Base-by-base conservation (phyloP, 64 coral and sea anemone genomes). In the Dendrophyllia cribrosa region DNA sequence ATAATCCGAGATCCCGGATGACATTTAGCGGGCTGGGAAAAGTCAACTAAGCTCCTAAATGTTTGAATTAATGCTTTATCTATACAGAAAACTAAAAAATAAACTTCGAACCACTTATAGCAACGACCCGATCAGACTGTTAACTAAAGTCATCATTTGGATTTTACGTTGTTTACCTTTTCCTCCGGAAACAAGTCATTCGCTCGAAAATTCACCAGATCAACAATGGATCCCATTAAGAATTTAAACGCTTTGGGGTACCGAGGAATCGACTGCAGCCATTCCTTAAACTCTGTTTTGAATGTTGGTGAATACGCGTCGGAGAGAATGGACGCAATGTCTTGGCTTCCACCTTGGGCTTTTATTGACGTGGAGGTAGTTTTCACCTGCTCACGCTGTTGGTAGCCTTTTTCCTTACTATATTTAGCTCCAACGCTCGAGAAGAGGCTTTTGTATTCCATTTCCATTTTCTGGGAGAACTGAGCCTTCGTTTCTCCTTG, bases 131-230 rank as follows among this genome's bases (percentile, higher is more conserved):
- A n/a, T n/a, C n/a, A n/a, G n/a, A n/a, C n/a, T n/a, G n/a, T n/a
- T n/a, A n/a, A n/a, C n/a, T n/a, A n/a, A 55, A 55, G 52, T 55
- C 6, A 55, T 55, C 11, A 55, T 10, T 7, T 55, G 6, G 11
- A 10, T 55, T 5, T 55, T 7, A 55, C 52, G n/a, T n/a, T 55
- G 11, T 10, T 10, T 55, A 55, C 52, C 52, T 55, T 55, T 55
- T 55, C 52, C 11, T 55, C 52, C 6, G 52, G 52, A 55, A 55
- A 55, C 52, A 55, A 55, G 52, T 92, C 90, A 23, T 49, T 61
- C 19, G 67, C 63, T n/a, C 90, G 90, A 19, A 92, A 92, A 22
- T 92, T 82, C 15, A 92, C 79, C 44, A 92, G 90, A 43, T 92
- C 80, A 60, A 67, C 50, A 17, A 89, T 78, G 20, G 88, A 26